Conservation (phyloP, 2,888 invertebrate genomes). For the Phyllotreta cruciferae region DNA sequence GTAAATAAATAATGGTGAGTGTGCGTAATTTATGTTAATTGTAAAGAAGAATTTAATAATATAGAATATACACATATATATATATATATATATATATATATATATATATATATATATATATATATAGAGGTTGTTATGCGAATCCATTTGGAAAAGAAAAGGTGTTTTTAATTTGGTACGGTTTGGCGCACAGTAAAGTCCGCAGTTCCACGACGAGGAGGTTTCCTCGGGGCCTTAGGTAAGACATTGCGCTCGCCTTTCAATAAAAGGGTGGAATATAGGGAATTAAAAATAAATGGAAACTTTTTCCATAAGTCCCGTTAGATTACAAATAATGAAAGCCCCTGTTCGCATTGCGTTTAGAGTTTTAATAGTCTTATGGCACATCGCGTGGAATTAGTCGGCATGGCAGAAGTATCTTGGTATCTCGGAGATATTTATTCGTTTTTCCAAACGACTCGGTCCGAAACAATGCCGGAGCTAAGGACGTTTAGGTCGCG, state of each 20-base stretch:
- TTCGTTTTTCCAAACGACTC: slow-evolving; percentile 62
- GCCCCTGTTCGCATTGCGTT: slow-evolving; percentile 59
- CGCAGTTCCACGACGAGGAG: slow-evolving; percentile 46
- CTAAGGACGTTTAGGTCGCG: slow-evolving; percentile 53
- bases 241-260: slow-evolving; percentile 55
- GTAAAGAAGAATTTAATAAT: slow-evolving; percentile 1
- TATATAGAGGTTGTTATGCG: slow-evolving; percentile 2
- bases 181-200: slow-evolving; percentile 49
- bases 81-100: background rate
- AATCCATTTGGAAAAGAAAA: slow-evolving; percentile 16
- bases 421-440: slow-evolving; percentile 58
- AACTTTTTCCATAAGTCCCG: slow-evolving; percentile 62
- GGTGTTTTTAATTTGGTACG: slow-evolving; percentile 40
- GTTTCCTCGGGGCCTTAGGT: slow-evolving; percentile 50
- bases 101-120: background rate
- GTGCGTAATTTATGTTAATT: background rate
- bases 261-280: slow-evolving; percentile 61
- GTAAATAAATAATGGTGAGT: too few relatives aligned
- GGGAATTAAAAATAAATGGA: slow-evolving; percentile 63
- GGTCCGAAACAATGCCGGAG: slow-evolving; percentile 60
- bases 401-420: slow-evolving; percentile 54
- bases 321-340: slow-evolving; percentile 62
- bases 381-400: slow-evolving; percentile 60
- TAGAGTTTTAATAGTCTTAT: slow-evolving; percentile 62
- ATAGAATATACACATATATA: slow-evolving; percentile 4